Percentiles rank a stretch among this genome's conserved stretches.
phyloP scores from a whole-genome alignment of 2,797 vertebrate genomes.

The Notoglanidium macrostoma region DNA sequence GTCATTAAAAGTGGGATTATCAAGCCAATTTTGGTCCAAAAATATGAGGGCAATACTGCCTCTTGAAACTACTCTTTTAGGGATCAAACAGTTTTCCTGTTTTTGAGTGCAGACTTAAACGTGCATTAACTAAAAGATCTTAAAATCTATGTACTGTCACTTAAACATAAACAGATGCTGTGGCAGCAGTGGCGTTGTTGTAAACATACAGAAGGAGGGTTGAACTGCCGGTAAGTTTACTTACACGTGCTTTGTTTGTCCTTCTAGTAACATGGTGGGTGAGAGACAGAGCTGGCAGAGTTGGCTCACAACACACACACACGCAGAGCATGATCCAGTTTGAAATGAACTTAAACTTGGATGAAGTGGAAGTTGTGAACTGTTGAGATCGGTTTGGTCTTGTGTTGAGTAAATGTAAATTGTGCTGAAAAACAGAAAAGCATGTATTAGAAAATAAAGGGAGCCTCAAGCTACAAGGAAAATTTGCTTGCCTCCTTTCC shows the following conservation, averaged over 20 bases:
- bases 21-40: background rate
- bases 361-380: too few species aligned
- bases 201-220: background rate
- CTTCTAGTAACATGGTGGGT: background rate
- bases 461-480: background rate
- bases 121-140: background rate
- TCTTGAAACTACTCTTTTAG: background rate
- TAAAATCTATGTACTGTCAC: background rate
- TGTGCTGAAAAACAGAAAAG: background rate
- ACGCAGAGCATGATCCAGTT: background rate
- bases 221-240: background rate
- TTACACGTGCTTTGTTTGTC: conserved; percentile 3
- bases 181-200: background rate
- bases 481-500: background rate
- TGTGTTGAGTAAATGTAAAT: background rate
- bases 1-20: background rate
- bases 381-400: background rate
- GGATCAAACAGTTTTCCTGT: background rate
- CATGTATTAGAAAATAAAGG: background rate
- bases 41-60: background rate
- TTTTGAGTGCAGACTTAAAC: background rate
- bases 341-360: background rate
- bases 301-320: background rate
- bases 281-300: background rate
- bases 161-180: conserved; percentile 2